Evolutionary conservation across 1,140 invertebrate species (phyloP).

Genomic region (Penaeus indicus): DNA sequence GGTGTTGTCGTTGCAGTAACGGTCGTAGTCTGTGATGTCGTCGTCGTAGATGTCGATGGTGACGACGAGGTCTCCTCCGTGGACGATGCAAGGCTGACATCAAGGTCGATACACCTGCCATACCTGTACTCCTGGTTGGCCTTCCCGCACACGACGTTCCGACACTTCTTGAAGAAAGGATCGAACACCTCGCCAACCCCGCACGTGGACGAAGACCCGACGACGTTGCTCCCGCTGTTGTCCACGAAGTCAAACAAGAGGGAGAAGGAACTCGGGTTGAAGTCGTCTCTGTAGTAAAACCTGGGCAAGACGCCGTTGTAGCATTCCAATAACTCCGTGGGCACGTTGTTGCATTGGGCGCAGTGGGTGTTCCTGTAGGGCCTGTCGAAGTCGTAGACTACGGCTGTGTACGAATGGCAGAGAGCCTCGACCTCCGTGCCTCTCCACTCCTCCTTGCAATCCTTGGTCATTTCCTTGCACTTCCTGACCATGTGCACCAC

Average conservation of each 20-base stretch:
- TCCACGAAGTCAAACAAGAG: constrained; percentile 73
- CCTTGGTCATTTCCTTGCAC: constrained; percentile 67
- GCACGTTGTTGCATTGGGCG: constrained; percentile 74
- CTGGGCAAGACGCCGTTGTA: constrained; percentile 56
- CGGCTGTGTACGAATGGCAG: constrained; percentile 71
- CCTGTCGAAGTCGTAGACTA: constrained; percentile 69
- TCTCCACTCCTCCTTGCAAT: constrained; percentile 69
- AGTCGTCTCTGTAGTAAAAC: constrained; percentile 68
- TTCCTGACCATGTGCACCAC: constrained; percentile 68
- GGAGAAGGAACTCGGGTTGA: constrained; percentile 72
- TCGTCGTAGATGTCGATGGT: constrained; percentile 26
- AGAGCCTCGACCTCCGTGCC: constrained; percentile 67
- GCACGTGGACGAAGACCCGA: constrained; percentile 69
- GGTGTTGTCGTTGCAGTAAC: constrained; percentile 11
- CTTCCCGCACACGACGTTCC: constrained; percentile 69
- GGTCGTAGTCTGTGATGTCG: constrained; percentile 24
- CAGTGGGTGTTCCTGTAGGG: constrained; percentile 75
- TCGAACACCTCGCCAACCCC: constrained; percentile 71
- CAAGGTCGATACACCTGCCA: constrained; percentile 66
- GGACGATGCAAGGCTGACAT: constrained; percentile 32
- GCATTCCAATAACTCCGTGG: constrained; percentile 70
- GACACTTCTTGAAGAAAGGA: constrained; percentile 73
- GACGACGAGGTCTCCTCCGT: constrained; percentile 51
- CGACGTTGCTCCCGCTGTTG: constrained; percentile 68
- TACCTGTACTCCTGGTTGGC: constrained; percentile 65